A percentile compares a stretch with the other conserved stretches of the same genome.
Evolutionary conservation across 1,140 invertebrate genomes (phyloP).

Genomic region (Colletes gigas): DNA sequence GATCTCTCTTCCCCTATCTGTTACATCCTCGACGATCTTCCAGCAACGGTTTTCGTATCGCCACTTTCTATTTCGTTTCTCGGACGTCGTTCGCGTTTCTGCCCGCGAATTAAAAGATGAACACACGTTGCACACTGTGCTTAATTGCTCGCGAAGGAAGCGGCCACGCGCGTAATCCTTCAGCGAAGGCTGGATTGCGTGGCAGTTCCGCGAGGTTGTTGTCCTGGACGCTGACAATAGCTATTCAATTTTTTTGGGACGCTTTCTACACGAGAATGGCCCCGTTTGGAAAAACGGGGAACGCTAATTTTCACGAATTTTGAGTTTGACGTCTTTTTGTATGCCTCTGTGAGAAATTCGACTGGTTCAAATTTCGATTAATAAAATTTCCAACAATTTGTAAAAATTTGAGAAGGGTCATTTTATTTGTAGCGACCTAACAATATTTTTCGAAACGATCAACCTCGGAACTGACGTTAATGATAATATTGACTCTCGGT

Average conservation of each 20-base stretch:
- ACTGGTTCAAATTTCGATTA: too few relatives aligned
- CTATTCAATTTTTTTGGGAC: too few relatives aligned
- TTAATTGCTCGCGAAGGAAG: not conserved
- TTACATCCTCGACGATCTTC: conserved; percentile 34
- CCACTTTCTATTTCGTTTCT: conserved; percentile 64
- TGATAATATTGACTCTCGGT: not conserved
- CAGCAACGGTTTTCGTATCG: conserved; percentile 13
- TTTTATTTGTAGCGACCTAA: too few relatives aligned
- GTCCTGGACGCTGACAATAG: not conserved
- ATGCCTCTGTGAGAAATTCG: too few relatives aligned
- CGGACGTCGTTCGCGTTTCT: not conserved
- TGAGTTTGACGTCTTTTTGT: too few relatives aligned
- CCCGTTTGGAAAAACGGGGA: too few relatives aligned
- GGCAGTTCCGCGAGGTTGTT: not conserved
- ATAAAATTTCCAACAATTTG: too few relatives aligned
- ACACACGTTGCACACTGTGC: not conserved
- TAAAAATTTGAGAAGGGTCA: too few relatives aligned
- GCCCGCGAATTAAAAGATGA: not conserved
- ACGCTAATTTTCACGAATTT: too few relatives aligned
- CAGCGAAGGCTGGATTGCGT: not conserved
- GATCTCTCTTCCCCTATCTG: conserved; percentile 26
- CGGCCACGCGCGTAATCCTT: not conserved
- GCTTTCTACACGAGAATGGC: not conserved
- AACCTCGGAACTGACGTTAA: not conserved
- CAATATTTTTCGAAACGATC: not conserved